Percentiles rank a stretch among this genome's conserved stretches.
These are phyloP conservation scores for Amphiprion percula DNA, from an alignment of 2,113 vertebrate species.

Conservation along the genomic window DNA sequence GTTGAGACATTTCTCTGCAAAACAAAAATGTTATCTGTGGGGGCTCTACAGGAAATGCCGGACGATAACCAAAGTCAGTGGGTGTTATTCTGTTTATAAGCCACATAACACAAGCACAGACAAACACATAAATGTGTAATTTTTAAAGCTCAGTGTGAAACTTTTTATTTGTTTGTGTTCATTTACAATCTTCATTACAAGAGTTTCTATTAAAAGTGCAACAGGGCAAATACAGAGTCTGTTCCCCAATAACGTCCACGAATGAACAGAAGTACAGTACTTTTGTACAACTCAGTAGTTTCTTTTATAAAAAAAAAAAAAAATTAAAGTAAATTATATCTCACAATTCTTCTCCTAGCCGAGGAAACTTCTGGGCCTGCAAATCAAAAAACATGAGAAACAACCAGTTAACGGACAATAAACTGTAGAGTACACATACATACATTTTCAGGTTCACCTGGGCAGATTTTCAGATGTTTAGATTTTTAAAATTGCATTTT, in stretches of 20 bases:
- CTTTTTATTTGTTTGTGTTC: constrained; percentile 48
- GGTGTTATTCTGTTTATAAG: neutral
- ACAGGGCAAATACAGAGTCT: neutral
- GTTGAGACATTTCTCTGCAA: too few species aligned
- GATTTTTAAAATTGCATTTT: too few species aligned
- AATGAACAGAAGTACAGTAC: neutral
- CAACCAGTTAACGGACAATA: constrained; percentile 6
- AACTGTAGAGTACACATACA: neutral
- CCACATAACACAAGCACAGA: neutral
- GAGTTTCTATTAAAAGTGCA: constrained; percentile 10
- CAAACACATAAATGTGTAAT: neutral
- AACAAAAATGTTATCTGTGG: neutral
- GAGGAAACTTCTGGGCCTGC: constrained; percentile 41
- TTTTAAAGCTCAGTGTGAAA: constrained; percentile 17
- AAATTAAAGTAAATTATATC: constrained; percentile 45
- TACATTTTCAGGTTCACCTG: neutral
- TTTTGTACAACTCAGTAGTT: neutral
- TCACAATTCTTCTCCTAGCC: constrained; percentile 8
- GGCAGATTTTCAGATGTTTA: neutral
- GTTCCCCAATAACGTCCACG: neutral
- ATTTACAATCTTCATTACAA: constrained; percentile 40
- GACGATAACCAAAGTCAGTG: neutral
- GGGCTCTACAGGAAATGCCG: neutral
- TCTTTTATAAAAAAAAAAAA: neutral
- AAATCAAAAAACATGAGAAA: constrained; percentile 34